Base-by-base conservation (phyloP, 30 jellyfish, hydroid and myxozoan genomes). In the Aurelia sp. region DNA sequence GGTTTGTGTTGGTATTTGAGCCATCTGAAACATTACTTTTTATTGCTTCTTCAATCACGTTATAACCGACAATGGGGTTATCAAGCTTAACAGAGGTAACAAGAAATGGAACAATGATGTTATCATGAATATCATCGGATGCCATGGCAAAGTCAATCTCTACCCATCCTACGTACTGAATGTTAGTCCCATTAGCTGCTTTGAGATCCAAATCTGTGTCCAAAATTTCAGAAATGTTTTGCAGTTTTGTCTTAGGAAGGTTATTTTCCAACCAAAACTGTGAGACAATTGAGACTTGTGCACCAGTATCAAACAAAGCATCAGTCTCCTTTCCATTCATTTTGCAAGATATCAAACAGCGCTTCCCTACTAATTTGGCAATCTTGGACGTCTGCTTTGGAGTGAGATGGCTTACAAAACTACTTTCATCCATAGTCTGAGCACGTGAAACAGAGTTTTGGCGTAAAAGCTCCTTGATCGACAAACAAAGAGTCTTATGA, bases 221-320 rank as follows among this genome's bases (percentile, higher is more conserved):
- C 68, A 79, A 13, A 35, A 79, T 17, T 0, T 79, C 90, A 15
- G 81, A 60, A 16, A 79, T 62, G 81, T 79, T 62, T 63, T 79
- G 66, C 58, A 79, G n/a, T 15, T 60, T 19, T 64, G 69, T 27
- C 68, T 63, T 61, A 22, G 69, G 69, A 41, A 62, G 63, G 61
- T 62, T 62, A 15, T 63, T 44, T 22, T 62, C 75, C 50, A 79
- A 41, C 74, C 74, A 79, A 62, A 13, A 51, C 69, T 79, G 78
- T 18, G 80, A 63, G 35, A 61, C 81, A 15, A 79, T 62, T 24
- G 81, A 62, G 52, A 79, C 88, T 55, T 76, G 88, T 10, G 88
- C 88, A 31, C 88, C 78, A 17, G 88, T 76, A 60, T 76, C 79
- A 61, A 61, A 79, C 47, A 79, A 61, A 12, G 90, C 90, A 12